Evolutionary conservation across 2,888 invertebrate genomes (phyloP).

Genomic region (Eudasyphora cyanicolor): DNA sequence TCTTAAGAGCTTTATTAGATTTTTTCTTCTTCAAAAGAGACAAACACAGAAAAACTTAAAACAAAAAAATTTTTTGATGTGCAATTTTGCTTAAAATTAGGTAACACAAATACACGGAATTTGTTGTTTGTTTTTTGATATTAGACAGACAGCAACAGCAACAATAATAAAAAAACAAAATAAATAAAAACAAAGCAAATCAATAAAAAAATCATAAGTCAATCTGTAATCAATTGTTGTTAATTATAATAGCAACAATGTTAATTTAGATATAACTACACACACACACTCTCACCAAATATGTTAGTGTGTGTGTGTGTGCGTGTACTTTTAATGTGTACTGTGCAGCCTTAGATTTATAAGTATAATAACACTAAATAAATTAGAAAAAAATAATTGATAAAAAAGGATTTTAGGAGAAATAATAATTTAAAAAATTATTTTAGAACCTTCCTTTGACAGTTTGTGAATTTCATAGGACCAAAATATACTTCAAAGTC

Average conservation of each 20-base stretch:
- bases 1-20: conserved; percentile 53
- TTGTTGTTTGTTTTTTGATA: conserved; percentile 33
- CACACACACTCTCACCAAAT: background rate
- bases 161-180: background rate
- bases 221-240: background rate
- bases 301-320: too few relatives aligned
- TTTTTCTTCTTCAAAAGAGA: conserved; percentile 42
- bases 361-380: conserved; percentile 7
- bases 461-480: too few relatives aligned
- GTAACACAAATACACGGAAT: background rate
- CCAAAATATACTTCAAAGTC: too few relatives aligned
- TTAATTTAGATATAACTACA: conserved; percentile 1
- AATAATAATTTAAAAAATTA: too few relatives aligned
- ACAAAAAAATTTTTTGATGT: conserved; percentile 26
- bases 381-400: background rate
- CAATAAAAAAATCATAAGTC: background rate
- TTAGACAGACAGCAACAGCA: conserved; percentile 18
- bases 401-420: background rate
- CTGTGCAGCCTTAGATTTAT: conserved; percentile 20
- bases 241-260: conserved; percentile 6
- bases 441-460: too few relatives aligned
- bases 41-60: conserved; percentile 14
- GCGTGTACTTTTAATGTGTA: conserved; percentile 1
- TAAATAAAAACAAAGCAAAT: conserved; percentile 6
- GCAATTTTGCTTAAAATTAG: conserved; percentile 29